Base-by-base conservation (phyloP, 2,888 invertebrate species). In the Oegoconia quadripuncta region DNA sequence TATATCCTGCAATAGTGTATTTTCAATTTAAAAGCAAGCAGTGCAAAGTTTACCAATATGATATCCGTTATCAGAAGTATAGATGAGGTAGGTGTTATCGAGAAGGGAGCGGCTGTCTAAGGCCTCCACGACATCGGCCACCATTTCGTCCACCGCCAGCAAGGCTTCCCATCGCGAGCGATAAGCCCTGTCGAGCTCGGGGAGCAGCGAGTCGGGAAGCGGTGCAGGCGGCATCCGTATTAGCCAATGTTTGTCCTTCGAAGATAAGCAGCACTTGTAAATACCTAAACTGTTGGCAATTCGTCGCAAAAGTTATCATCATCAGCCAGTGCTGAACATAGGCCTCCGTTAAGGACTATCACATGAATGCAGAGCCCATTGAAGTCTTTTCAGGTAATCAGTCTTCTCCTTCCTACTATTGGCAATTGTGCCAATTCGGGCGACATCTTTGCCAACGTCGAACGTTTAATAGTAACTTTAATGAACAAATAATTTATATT, bases 21-120 rank as follows among this genome's bases (percentile, higher is more conserved):
- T n/a, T n/a, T n/a, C n/a, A n/a, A n/a, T n/a, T n/a, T n/a, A n/a
- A n/a, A n/a, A n/a, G n/a, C n/a, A n/a, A n/a, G n/a, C n/a, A n/a
- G n/a, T n/a, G n/a, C n/a, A n/a, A 26, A 9, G 56, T 75, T 74
- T 69, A 94, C 95, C 95, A 52, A 97, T 86, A 78, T 97, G 97
- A 74, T 93, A 97, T 14, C 97, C 97, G 77, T 97, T 96, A 66
- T 97, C 97, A 0, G 97, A 97, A 0, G 96, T 93, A 58, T 92
- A 95, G 34, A 97, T 90, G 0, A 97, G 66, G 57, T 93, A 96
- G 0, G 97, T 97, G 51, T 95, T 89, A 0, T 93, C 82, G 3
- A 95, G 60, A 1, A 92, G 43, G 1, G 84, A 70, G 1, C 76
- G 74, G 0, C 66, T 60, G 20, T 90, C 79, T 15, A 97, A 66